Conservation (phyloP, 2,113 vertebrate species). For the Pitta sordida region DNA sequence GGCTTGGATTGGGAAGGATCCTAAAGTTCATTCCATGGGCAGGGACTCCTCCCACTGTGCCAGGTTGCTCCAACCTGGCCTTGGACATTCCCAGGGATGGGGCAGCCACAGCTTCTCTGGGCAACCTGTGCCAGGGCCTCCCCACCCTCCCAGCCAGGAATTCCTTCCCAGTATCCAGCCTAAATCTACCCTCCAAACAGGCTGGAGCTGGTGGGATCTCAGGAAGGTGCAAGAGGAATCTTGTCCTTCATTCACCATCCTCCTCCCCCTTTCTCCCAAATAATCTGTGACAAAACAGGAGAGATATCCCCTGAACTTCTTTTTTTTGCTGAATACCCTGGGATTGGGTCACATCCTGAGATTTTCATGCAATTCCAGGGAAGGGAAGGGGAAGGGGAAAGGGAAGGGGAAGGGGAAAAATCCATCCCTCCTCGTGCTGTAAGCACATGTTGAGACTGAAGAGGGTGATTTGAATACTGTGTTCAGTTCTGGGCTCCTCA, state of each 20-base stretch:
- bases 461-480: too few relatives aligned
- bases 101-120: neutral
- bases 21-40: neutral
- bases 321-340: neutral
- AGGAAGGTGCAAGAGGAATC: neutral
- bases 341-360: neutral
- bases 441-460: neutral
- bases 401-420: too few relatives aligned
- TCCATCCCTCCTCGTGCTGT: neutral
- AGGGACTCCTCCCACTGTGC: neutral
- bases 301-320: neutral
- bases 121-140: neutral
- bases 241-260: neutral
- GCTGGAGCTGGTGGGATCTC: neutral
- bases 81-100: neutral
- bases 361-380: neutral
- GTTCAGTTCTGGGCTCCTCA: too few relatives aligned
- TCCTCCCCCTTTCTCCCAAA: neutral
- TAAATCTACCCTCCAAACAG: neutral
- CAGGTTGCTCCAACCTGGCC: fast-evolving
- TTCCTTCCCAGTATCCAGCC: neutral
- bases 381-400: too few relatives aligned
- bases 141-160: neutral
- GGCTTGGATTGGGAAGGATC: neutral
- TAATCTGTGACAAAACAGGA: neutral